Evolutionary conservation across 2,113 vertebrate species (phyloP).

Genomic region (Antennarius striatus): DNA sequence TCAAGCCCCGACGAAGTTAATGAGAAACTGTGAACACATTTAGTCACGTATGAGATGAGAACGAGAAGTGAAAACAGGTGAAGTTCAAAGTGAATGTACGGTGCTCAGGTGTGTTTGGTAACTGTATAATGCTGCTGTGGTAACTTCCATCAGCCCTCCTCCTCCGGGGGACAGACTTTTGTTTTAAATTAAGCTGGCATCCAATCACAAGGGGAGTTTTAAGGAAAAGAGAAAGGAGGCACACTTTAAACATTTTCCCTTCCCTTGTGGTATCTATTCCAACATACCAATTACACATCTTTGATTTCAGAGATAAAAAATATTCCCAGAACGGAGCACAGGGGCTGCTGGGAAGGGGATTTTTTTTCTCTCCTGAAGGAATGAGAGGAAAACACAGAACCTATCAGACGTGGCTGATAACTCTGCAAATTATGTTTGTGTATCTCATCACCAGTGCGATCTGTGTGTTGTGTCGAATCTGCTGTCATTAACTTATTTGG

Average conservation of each 20-base stretch:
- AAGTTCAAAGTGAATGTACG: background rate
- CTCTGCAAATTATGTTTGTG: slow-evolving; percentile 19
- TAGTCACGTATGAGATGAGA: background rate
- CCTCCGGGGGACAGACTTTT: slow-evolving; percentile 15
- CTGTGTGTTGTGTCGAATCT: background rate
- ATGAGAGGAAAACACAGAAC: background rate
- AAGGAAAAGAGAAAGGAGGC: slow-evolving; percentile 12
- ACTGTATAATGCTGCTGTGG: too few relatives aligned
- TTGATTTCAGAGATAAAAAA: slow-evolving; percentile 56
- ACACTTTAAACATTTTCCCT: slow-evolving; percentile 18
- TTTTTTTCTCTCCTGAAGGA: background rate
- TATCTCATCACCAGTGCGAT: background rate
- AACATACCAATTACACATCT: slow-evolving; percentile 49
- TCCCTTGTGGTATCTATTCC: slow-evolving; percentile 27
- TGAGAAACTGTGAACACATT: slow-evolving; percentile 17
- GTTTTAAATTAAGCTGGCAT: slow-evolving; percentile 10
- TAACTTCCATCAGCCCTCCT: background rate
- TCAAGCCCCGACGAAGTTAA: too few relatives aligned
- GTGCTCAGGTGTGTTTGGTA: background rate
- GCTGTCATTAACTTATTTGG: background rate
- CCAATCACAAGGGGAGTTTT: slow-evolving; percentile 19
- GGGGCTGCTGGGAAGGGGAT: background rate
- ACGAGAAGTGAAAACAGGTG: slow-evolving; percentile 21
- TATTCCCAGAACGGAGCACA: slow-evolving; percentile 34
- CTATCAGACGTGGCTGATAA: too few relatives aligned